Base-by-base conservation (phyloP, 2,113 vertebrate species). In the Condylura cristata region DNA sequence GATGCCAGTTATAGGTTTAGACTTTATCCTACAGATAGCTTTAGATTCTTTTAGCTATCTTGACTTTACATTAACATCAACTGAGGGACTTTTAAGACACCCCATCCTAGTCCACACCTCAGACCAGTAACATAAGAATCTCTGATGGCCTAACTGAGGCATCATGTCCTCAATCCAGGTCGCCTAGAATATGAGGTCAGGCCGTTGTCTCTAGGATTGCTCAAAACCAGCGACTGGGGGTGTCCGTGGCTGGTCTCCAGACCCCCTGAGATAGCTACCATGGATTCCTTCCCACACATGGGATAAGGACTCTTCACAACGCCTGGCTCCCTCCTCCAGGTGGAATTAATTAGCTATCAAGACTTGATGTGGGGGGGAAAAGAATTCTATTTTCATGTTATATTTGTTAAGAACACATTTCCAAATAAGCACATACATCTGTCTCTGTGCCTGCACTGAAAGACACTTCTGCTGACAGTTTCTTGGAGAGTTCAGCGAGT, bases 331-430 rank as follows among this genome's bases (percentile, higher is more conserved):
- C 60, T 87, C 48, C 66, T 96, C 84, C 97, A 94, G 84, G 91
- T 96, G 96, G 93, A 94, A 90, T 71, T 93, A 96, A 96, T 97
- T 96, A 96, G 89, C 66, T 74, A 28, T 84, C 61, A 76, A 83
- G 80, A 32, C 83, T 96, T 87, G 80, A 95, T 85, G 84, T 81
- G 78, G 89, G 86, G 70, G 6, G 41, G 63, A 39, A 90, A 89
- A 76, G 89, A 78, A 96, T 96, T 91, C 95, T 92, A 74, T 61
- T 87, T 93, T 94, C 76, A 39, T 94, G 95, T 96, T 90, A 84
- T 95, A 75, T 95, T 96, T 94, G 90, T 97, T 93, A 91, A 96
- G 92, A 95, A 96, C 92, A 88, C 76, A 96, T 94, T 96, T 96
- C 95, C 92, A 65, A 93, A 90, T 95, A 95, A 96, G 95, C 92